Evolutionary conservation across 2,888 invertebrate genomes (phyloP), one percentile per base, ranked within the genome.

Genomic region (Lymantria monacha): DNA sequence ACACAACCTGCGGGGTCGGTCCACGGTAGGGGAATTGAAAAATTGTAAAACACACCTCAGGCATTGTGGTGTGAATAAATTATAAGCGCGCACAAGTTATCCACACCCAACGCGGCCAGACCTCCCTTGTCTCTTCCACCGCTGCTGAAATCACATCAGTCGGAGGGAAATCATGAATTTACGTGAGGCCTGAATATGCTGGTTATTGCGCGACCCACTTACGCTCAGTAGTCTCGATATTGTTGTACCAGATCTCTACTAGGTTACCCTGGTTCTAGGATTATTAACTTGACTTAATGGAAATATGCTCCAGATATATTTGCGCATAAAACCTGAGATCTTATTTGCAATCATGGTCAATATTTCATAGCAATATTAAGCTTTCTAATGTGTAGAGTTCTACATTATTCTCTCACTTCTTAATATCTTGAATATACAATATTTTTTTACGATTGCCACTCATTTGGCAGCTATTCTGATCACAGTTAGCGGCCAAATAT

Each of bases 61-160:
- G 79, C 81, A 82, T 83, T 85, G 81, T 84, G 78, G 74, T 80
- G 73, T 87, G 81, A 87, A 87, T 88, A 87, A 87, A 85, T 87
- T 82, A 87, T 85, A 81, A 83, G 79, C 72, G 77, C 76, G 76
- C 79, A 74, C 77, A 79, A 83, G 76, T 81, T 80, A 70, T 74
- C 68, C 68, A 54, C 57, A 55, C 48, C 86, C 81, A 79, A 45
- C 49, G 37, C 69, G 63, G 56, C 44, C 30, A 61, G 85, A 75
- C 45, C 81, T 63, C 46, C 68, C 60, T 61, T 70, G 60, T 74
- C 72, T 72, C 76, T 66, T 74, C 55, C 57, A 55, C 31, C 49
- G 38, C 48, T 59, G 59, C 57, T 62, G 59, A 73, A 75, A 68
- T 66, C 58, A 55, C 58, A 56, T 44, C 54, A 54, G 48, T 51